Base-by-base conservation (phyloP, 1,140 invertebrate species). In the Aradophagus sp. region DNA sequence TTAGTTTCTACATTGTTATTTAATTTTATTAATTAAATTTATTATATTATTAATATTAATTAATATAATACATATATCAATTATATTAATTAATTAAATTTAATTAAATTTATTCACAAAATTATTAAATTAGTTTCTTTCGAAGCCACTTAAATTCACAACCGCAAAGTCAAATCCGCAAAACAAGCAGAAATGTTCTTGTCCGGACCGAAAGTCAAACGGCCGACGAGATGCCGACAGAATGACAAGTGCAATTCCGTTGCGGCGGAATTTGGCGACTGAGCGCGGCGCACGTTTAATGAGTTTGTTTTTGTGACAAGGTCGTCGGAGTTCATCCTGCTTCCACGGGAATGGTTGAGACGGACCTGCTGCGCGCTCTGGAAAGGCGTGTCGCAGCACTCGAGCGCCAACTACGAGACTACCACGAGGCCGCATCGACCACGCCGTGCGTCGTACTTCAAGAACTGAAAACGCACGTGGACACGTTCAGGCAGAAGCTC, bases 381-480 rank as follows among this genome's bases (percentile, higher is more conserved):
- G 87, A 88, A 75, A 84, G 79, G 48, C 82, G 91, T 62, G 85
- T 93, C 20, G 83, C 86, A 32, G 86, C 86, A 56, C 80, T 93
- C 26, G 91, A 93, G 76, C 84, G 86, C 59, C 87, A 88, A 76
- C 83, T 92, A 13, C 76, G 76, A 20, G 76, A 83, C 12, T 80
- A 84, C 42, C 80, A 83, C 19, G 77, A 82, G 65, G 76, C 78
- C 7, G 70, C 74, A 6, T 69, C 67, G 23, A 84, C 87, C 45
- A 83, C 85, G 12, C 83, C 88, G 2, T 77, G 79, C 12, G 47
- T 78, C 34, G 81, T 84, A 32, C 87, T 93, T 12, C 79, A 86
- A 48, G 90, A 91, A 59, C 86, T 93, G 14, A 88, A 90, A 75
- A 80, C 80, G 26, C 89, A 91, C 77, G 89, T 92, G 13, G 89